Conservation (phyloP, 2,797 vertebrate species). For the Typhlichthys subterraneus region DNA sequence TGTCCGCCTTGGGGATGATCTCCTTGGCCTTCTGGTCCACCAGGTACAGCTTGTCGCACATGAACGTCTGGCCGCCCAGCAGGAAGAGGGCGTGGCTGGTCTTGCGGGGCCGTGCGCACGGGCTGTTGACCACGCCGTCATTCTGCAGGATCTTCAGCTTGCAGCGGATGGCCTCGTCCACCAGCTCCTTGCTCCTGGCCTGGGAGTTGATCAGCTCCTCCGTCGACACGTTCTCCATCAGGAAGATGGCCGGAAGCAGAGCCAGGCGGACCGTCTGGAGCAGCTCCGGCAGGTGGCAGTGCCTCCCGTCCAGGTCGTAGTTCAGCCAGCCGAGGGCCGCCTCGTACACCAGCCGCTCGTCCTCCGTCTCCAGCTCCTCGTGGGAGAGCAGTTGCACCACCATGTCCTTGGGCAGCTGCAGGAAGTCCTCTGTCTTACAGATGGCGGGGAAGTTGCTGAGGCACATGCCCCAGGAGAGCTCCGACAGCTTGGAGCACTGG, state of each 20-base stretch:
- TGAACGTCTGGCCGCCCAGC: conserved; percentile 95
- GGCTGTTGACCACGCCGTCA: conserved; percentile 93
- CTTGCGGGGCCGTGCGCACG: conserved; percentile 93
- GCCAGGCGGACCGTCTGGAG: conserved; percentile 92
- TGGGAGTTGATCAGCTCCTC: conserved; percentile 95
- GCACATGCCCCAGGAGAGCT: conserved; percentile 98
- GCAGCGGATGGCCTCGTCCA: conserved; percentile 95
- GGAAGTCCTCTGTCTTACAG: conserved; percentile 96
- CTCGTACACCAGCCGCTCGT: conserved; percentile 95
- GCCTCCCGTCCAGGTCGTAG: conserved; percentile 91
- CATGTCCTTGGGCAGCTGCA: conserved; percentile 97
- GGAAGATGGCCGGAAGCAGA: conserved; percentile 93
- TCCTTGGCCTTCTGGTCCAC: conserved; percentile 99
- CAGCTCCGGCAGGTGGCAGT: conserved; percentile 89
- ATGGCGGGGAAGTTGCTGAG: conserved; percentile 97
- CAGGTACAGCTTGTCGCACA: conserved; percentile 97
- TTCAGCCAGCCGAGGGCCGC: conserved; percentile 95
- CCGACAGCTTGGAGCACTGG: conserved; percentile 93
- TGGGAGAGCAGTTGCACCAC: conserved; percentile 93
- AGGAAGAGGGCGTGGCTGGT: conserved; percentile 96
- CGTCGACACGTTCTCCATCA: conserved; percentile 97
- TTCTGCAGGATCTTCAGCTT: conserved; percentile 98
- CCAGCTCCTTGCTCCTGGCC: conserved; percentile 93
- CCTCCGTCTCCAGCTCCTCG: conserved; percentile 96
- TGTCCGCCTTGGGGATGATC: conserved; percentile 97